Percentiles rank a stretch among this genome's conserved stretches.
These are phyloP conservation scores for Catotricha subobsoleta DNA, from an alignment of 2,888 invertebrate species.

Conservation along the genomic window DNA sequence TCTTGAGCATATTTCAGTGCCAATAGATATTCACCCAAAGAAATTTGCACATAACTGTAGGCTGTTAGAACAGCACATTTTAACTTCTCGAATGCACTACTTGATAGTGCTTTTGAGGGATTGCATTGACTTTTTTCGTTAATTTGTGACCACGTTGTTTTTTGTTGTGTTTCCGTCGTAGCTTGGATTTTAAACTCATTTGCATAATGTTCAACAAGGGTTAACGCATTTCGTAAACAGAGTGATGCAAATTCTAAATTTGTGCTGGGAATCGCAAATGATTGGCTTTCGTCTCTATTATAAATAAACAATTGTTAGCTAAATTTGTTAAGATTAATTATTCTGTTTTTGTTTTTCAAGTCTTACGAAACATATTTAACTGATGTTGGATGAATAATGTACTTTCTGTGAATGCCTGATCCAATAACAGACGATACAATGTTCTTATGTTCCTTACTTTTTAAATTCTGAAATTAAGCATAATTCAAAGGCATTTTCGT, in stretches of 20 bases:
- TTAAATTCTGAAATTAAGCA: constrained; percentile 10
- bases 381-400: constrained; percentile 15
- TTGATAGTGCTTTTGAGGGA: constrained; percentile 44
- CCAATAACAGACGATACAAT: constrained; percentile 16
- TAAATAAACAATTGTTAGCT: constrained; percentile 2
- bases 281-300: constrained; percentile 40
- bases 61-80: constrained; percentile 53
- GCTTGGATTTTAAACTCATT: constrained; percentile 13
- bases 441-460: constrained; percentile 14
- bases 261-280: constrained; percentile 71
- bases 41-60: constrained; percentile 67
- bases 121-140: constrained; percentile 31
- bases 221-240: constrained; percentile 70
- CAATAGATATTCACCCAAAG: constrained; percentile 65
- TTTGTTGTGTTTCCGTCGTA: constrained; percentile 6
- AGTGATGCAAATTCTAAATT: constrained; percentile 79
- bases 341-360: not conserved
- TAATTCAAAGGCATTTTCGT: no score
- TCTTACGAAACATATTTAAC: constrained; percentile 18
- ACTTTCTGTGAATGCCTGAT: constrained; percentile 16
- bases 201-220: constrained; percentile 33
- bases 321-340: not conserved
- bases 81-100: constrained; percentile 40
- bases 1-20: constrained; percentile 62
- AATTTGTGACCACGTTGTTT: constrained; percentile 21